Evolutionary conservation across 1,140 invertebrate genomes (phyloP), one percentile per base, ranked within the genome.

Genomic region (Drosophila tristis): DNA sequence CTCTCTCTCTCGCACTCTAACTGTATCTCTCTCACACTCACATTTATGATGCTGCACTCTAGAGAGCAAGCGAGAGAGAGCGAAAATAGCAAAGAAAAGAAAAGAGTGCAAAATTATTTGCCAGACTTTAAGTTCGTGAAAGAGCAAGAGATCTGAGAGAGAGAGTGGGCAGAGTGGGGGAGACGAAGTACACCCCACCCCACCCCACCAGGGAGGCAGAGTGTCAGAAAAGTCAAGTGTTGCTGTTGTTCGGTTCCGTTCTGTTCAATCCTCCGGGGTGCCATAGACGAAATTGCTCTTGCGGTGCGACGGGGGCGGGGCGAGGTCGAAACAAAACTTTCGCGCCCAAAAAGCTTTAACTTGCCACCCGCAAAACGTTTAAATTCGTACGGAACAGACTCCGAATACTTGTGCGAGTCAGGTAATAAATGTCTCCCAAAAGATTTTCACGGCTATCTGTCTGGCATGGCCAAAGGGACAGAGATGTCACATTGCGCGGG

Each of bases 361-460:
- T 55, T 65, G 43, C 8, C 26, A 39, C 45, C 71, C 56, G 47
- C 50, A 74, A 58, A 70, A 50, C 67, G 65, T 58, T 71, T 65
- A 61, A 89, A 79, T 89, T 77, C 71, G 62, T 74, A 78, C 66
- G 23, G 63, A 56, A 20, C 44, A 13, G 45, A 29, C 58, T 43
- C 29, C 15, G 8, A 31, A 9, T 31, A 31, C 35, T 39, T 11
- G 11, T 13, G 35, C 26, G 15, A 39, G 72, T 56, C 67, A 79
- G 73, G 76, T 89, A 89, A 89, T 63, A 89, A 89, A 89, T 89
- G 84, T 89, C 68, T 89, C 84, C 84, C 84, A 62, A 54, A 44
- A 89, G 80, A 71, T 67, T 89, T 82, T 63, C 66, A 56, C 9
- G 55, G 43, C 23, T 25, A 43, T 48, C 35, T 39, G 35, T 39